Base-by-base conservation (phyloP, 2,888 invertebrate genomes). In the Hipparchia sbordonii region DNA sequence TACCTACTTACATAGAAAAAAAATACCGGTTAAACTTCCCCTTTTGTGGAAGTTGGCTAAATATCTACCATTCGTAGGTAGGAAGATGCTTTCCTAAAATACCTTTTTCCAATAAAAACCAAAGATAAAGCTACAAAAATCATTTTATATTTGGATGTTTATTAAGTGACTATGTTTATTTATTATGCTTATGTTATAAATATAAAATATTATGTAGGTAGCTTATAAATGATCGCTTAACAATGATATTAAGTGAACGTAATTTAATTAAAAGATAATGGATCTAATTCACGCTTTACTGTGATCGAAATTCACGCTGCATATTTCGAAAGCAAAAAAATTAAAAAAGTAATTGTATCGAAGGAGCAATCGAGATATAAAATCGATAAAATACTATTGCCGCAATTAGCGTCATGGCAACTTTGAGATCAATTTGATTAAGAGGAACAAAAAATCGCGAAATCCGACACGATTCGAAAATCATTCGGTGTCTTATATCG, bases 321-420 rank as follows among this genome's bases (percentile, higher is more conserved):
- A 13, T 73, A 68, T 65, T 59, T 68, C 67, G n/a, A 48, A 62
- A 8, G 39, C 9, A 67, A 67, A 62, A 56, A 69, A 39, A 39
- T 39, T 39, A 39, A 39, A 39, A 23, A 59, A 52, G 9, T 80
- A 68, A 67, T 70, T 73, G 71, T 33, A 76, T 67, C 70, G 52
- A 70, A 65, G 62, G 52, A 52, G 51, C 66, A 70, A 67, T 71
- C 70, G 63, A 73, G 65, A 74, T 70, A 62, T 70, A 59, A 77
- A 79, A 82, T 86, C 83, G 86, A 88, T 88, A 86, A 86, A 23
- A 79, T 23, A 23, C 81, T 80, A 80, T 85, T 73, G 81, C 82
- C 81, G 86, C 89, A 90, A 92, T 91, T 91, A 92, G 84, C 86
- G 88, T 89, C 89, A 87, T 82, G 82, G 85, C 82, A 81, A 72